These are phyloP conservation scores for Vimba vimba DNA, from an alignment of 2,113 vertebrate species.

Conservation along the genomic window DNA sequence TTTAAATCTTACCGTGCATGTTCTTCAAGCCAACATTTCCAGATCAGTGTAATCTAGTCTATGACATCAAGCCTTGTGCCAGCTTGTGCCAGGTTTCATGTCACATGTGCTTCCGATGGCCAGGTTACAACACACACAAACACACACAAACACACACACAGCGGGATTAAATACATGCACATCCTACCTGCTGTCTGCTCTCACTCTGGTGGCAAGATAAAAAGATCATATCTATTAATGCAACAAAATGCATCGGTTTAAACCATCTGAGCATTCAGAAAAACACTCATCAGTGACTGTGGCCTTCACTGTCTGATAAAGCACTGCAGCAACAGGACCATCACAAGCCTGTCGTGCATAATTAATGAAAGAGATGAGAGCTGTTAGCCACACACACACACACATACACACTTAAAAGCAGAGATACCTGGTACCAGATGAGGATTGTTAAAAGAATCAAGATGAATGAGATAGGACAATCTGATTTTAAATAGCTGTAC, in stretches of 20 bases:
- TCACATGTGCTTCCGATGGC: slow-evolving; percentile 18
- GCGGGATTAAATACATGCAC: not conserved
- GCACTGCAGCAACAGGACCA: slow-evolving; percentile 25
- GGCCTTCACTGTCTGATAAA: slow-evolving; percentile 42
- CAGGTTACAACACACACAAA: not conserved
- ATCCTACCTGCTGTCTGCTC: not conserved
- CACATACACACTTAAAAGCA: not conserved
- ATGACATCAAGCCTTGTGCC: not conserved
- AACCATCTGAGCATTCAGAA: not conserved
- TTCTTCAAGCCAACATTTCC: not conserved
- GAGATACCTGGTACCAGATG: not conserved
- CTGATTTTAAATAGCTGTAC: not conserved
- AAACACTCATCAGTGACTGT: not conserved
- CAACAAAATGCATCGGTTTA: slow-evolving; percentile 19
- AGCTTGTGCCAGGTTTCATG: not conserved
- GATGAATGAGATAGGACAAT: not conserved
- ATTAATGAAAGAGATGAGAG: slow-evolving; percentile 44
- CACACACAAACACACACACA: too few species aligned
- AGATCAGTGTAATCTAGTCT: not conserved
- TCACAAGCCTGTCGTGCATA: slow-evolving; percentile 39
- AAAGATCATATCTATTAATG: slow-evolving; percentile 18
- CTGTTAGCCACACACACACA: slow-evolving; percentile 21
- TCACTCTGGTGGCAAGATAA: slow-evolving; percentile 7
- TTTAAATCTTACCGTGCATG: not conserved
- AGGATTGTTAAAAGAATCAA: not conserved